These are phyloP conservation scores for Ochropleura plecta DNA, from an alignment of 2,888 invertebrate species.

Conservation along the genomic window DNA sequence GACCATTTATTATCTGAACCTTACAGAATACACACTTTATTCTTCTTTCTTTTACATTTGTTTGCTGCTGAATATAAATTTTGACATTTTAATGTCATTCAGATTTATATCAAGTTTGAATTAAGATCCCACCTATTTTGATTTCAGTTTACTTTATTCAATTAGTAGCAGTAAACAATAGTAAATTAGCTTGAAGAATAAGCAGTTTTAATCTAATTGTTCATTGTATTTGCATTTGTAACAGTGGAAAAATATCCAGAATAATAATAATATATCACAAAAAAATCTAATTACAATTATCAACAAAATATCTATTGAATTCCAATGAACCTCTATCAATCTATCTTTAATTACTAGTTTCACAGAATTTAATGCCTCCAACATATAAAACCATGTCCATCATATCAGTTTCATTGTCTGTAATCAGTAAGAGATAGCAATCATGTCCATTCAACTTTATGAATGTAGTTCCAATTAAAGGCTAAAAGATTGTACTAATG, in stretches of 20 bases:
- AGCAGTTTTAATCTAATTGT: background rate
- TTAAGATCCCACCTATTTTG: background rate
- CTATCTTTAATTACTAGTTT: constrained; percentile 15
- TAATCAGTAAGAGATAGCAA: constrained; percentile 53
- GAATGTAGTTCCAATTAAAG: constrained; percentile 32
- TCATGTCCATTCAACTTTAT: constrained; percentile 66
- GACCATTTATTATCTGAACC: background rate
- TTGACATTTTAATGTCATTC: background rate
- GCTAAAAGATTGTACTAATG: constrained; percentile 31
- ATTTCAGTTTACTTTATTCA: background rate
- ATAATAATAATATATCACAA: background rate
- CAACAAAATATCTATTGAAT: constrained; percentile 30
- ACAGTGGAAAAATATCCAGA: background rate
- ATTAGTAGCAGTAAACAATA: too few species aligned
- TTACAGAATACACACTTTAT: background rate
- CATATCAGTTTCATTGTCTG: constrained; percentile 46
- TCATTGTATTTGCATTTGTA: background rate
- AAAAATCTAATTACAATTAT: constrained; percentile 1
- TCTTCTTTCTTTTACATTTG: too few species aligned
- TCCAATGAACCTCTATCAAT: constrained; percentile 8
- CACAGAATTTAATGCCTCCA: constrained; percentile 30
- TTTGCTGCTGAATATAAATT: background rate
- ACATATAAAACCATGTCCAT: constrained; percentile 7
- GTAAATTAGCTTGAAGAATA: background rate
- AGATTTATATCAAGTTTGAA: background rate